Percentiles rank a stretch among this genome's conserved stretches.
phyloP scores from a whole-genome alignment of 1,140 invertebrate genomes.

The Bilobella aurantiaca region DNA sequence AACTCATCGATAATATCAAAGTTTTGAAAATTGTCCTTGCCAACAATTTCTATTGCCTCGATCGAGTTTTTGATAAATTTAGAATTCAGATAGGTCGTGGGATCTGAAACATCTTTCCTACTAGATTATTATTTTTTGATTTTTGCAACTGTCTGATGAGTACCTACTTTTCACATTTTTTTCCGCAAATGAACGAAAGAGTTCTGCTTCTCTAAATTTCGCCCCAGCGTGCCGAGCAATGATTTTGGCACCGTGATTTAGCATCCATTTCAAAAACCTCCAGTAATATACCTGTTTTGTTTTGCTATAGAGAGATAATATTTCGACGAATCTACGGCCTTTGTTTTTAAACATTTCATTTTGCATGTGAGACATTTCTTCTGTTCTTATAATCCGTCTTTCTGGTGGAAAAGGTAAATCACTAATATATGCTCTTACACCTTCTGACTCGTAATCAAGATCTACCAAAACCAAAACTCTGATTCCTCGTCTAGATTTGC shows the following conservation, averaged over 20 bases:
- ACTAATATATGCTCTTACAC: neutral
- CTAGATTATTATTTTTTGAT: neutral
- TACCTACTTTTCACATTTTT: neutral
- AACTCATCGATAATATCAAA: neutral
- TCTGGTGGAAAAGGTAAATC: neutral
- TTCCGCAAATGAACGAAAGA: neutral
- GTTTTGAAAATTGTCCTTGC: neutral
- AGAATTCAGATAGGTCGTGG: neutral
- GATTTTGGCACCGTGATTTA: neutral
- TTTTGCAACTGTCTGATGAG: neutral
- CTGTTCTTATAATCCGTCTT: neutral
- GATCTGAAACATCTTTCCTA: neutral
- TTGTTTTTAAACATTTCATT: neutral
- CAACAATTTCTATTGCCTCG: neutral
- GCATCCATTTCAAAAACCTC: slow-evolving; percentile 1
- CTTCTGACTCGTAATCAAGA: neutral
- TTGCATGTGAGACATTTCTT: neutral
- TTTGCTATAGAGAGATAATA: neutral
- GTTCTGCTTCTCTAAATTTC: neutral
- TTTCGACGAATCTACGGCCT: too few species aligned
- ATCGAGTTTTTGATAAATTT: neutral
- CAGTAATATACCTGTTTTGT: neutral
- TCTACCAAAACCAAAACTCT: neutral
- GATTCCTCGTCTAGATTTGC: neutral
- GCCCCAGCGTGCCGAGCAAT: neutral